These are phyloP conservation scores for Pachyramphus minor DNA, from an alignment of 2,113 vertebrate genomes.

Conservation along the genomic window DNA sequence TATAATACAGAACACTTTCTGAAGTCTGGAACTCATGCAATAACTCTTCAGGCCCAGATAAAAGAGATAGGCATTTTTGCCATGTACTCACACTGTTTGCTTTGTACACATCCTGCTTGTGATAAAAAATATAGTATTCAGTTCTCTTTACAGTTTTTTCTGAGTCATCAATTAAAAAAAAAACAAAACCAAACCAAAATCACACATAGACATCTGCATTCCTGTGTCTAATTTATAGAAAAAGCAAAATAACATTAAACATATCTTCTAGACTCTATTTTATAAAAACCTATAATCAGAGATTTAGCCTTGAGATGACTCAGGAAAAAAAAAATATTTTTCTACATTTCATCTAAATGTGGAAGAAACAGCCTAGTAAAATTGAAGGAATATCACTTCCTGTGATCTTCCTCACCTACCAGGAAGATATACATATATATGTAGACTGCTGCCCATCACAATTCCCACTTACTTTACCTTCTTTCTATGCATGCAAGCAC, in stretches of 20 bases:
- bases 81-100: neutral
- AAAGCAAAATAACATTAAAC: neutral
- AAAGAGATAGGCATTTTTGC: neutral
- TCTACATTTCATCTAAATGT: neutral
- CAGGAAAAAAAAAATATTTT: neutral
- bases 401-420: neutral
- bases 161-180: neutral
- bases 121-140: neutral
- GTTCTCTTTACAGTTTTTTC: neutral
- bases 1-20: neutral
- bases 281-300: neutral
- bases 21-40: neutral
- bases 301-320: neutral
- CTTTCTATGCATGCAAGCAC: neutral
- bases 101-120: neutral
- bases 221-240: neutral
- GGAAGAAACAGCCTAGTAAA: neutral
- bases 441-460: neutral
- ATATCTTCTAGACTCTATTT: neutral
- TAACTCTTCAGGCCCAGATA: neutral
- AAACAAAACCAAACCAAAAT: neutral
- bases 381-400: neutral
- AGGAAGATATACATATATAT: neutral
- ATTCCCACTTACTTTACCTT: neutral
- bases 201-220: neutral